phyloP scores from a whole-genome alignment of 2,888 invertebrate species.

The Macropis europaea region DNA sequence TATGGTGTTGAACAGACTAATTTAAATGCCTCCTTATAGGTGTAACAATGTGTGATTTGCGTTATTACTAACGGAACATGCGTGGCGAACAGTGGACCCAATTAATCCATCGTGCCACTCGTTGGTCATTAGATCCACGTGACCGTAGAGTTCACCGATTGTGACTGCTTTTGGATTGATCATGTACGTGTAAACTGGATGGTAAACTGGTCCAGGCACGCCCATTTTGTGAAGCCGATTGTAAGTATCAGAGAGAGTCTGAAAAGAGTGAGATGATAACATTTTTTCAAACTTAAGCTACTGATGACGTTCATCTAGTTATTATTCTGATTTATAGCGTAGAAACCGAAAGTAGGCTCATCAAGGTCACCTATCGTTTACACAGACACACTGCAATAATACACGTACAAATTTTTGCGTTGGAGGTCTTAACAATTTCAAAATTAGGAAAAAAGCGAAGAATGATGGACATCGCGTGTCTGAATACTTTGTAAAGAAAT shows the following conservation, averaged over 20 bases:
- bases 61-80: slow-evolving; percentile 81
- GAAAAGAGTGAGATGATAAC: slow-evolving; percentile 32
- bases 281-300: not conserved
- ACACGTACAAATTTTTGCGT: too few species aligned
- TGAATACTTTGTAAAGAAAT: too few species aligned
- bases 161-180: slow-evolving; percentile 94
- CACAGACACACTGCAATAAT: too few species aligned
- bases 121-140: slow-evolving; percentile 89
- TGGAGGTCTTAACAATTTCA: too few species aligned
- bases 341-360: too few species aligned
- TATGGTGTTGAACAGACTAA: too few species aligned
- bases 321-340: too few species aligned
- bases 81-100: slow-evolving; percentile 84
- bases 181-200: slow-evolving; percentile 88
- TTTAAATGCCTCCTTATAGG: too few species aligned
- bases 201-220: slow-evolving; percentile 83
- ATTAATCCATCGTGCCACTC: slow-evolving; percentile 96
- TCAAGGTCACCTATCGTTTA: too few species aligned
- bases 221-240: slow-evolving; percentile 84
- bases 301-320: not conserved
- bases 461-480: too few species aligned
- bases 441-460: too few species aligned
- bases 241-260: slow-evolving; percentile 88
- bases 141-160: slow-evolving; percentile 94
- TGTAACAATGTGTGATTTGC: not conserved